Evolutionary conservation across 30 jellyfish, hydroid and myxozoan genomes (phyloP).

Genomic region (Aurelia coerulea): DNA sequence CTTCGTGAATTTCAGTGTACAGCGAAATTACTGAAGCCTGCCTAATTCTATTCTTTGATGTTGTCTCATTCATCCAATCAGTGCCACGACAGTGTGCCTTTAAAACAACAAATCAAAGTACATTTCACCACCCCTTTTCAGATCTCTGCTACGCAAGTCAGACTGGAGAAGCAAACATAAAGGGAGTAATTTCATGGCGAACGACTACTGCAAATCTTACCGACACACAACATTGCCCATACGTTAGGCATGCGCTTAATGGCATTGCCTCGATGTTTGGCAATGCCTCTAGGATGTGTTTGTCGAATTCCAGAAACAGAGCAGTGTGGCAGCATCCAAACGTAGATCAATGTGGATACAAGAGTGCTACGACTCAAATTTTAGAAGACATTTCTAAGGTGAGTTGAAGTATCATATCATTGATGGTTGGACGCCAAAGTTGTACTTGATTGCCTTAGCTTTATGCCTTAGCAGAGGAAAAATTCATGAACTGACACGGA

Average conservation of each 20-base stretch:
- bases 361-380: conserved; percentile 39
- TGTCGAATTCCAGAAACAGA: conserved; percentile 35
- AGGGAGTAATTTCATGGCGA: conserved; percentile 47
- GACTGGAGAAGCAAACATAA: conserved; percentile 57
- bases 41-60: too few relatives aligned
- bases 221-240: conserved; percentile 44
- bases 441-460: too few relatives aligned
- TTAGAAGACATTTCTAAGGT: conserved; percentile 59
- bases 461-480: too few relatives aligned
- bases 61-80: too few relatives aligned
- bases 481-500: too few relatives aligned
- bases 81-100: too few relatives aligned
- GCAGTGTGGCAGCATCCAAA: conserved; percentile 60
- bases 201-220: conserved; percentile 27
- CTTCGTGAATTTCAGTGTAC: too few relatives aligned
- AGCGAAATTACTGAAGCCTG: too few relatives aligned
- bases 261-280: neutral
- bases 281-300: conserved; percentile 32
- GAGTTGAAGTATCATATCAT: neutral
- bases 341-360: conserved; percentile 39
- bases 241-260: neutral
- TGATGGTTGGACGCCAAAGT: too few relatives aligned
- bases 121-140: neutral
- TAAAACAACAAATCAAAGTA: too few relatives aligned
- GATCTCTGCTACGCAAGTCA: conserved; percentile 57